Evolutionary conservation across 2,113 vertebrate genomes (phyloP).

Genomic region (Phalacrocorax brasilianus): DNA sequence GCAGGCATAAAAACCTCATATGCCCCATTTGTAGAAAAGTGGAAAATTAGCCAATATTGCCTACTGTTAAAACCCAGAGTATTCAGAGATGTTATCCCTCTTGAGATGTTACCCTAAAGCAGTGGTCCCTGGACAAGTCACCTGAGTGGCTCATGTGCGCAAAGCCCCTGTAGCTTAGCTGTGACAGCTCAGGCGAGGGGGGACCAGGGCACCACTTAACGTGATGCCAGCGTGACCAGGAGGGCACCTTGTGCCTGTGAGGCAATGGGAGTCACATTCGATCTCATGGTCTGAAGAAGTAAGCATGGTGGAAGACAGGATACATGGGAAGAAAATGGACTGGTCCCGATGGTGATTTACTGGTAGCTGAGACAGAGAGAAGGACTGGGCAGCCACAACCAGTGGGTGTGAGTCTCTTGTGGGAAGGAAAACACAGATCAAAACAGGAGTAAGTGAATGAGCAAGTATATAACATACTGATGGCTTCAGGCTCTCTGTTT

Average conservation of each 20-base stretch:
- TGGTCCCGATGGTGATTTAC: not conserved
- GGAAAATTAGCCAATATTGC: not conserved
- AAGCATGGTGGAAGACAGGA: not conserved
- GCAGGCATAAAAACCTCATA: not conserved
- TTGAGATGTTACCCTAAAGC: not conserved
- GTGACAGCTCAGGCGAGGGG: accelerated
- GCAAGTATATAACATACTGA: not conserved
- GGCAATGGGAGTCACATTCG: not conserved
- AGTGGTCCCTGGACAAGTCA: not conserved
- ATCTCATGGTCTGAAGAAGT: accelerated
- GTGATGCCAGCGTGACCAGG: accelerated
- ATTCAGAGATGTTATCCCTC: not conserved
- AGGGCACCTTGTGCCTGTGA: not conserved
- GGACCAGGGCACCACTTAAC: not conserved
- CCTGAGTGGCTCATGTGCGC: not conserved
- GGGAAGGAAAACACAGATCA: not conserved
- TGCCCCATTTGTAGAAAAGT: not conserved
- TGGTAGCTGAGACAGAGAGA: not conserved
- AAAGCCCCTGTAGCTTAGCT: not conserved
- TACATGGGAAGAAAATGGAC: not conserved
- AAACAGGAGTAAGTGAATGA: not conserved
- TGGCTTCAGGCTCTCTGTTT: not conserved
- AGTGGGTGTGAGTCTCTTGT: not conserved
- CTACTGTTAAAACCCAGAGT: not conserved
- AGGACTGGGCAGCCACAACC: not conserved